Evolutionary conservation across 2,113 vertebrate species (phyloP).

Genomic region (Antechinus flavipes): DNA sequence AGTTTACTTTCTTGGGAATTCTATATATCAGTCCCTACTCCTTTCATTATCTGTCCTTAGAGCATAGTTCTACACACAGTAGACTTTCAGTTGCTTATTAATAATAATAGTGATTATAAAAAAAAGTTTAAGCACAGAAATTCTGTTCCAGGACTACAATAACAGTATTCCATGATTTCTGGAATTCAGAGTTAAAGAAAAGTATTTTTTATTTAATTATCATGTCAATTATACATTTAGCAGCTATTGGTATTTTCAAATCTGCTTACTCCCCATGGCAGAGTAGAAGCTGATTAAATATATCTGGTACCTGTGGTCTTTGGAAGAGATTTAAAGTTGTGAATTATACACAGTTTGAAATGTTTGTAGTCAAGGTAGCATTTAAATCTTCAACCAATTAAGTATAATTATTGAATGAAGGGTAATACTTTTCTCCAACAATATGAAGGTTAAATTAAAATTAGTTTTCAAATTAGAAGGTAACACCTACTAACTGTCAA

Average conservation of each 20-base stretch:
- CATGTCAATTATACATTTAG: constrained; percentile 49
- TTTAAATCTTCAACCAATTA: constrained; percentile 80
- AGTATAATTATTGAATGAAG: constrained; percentile 80
- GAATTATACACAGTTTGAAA: constrained; percentile 68
- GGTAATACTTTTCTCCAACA: constrained; percentile 77
- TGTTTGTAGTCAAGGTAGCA: constrained; percentile 75
- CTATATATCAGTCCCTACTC: neutral
- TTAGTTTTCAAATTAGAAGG: constrained; percentile 77
- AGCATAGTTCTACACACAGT: neutral
- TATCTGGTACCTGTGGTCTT: constrained; percentile 23
- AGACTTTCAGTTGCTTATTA: constrained; percentile 3
- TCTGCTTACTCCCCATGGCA: constrained; percentile 51
- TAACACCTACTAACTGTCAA: constrained; percentile 83
- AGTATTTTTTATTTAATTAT: constrained; percentile 17
- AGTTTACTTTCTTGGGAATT: neutral
- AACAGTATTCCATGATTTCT: neutral
- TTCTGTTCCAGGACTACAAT: neutral
- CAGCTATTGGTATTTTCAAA: neutral
- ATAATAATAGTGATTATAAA: neutral
- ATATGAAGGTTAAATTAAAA: constrained; percentile 76
- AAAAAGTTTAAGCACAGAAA: neutral
- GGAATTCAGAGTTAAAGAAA: constrained; percentile 3
- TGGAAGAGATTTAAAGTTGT: constrained; percentile 57
- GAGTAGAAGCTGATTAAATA: constrained; percentile 46
- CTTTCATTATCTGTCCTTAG: neutral